Evolutionary conservation across 2,113 vertebrate species (phyloP).

Genomic region (Dasyprocta punctata): DNA sequence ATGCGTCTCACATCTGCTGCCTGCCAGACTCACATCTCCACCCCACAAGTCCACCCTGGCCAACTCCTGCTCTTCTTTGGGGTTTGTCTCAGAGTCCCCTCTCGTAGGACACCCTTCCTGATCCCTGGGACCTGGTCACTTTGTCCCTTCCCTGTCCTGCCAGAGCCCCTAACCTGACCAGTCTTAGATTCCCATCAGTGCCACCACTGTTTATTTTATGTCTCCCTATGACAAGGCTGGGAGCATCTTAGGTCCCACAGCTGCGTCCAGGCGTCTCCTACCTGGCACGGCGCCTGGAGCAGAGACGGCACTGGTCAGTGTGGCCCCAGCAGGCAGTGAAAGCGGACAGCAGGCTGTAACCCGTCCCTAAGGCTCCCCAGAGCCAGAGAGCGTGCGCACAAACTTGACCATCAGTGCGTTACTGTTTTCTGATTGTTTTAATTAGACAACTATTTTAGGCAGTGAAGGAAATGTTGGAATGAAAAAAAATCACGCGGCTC

Average conservation of each 20-base stretch:
- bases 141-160: neutral
- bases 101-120: neutral
- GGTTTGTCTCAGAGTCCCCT: neutral
- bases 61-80: neutral
- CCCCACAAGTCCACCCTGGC: neutral
- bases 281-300: neutral
- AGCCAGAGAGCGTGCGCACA: neutral
- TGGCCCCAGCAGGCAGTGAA: neutral
- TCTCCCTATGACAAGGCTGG: neutral
- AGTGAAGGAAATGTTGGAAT: neutral
- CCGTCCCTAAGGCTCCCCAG: neutral
- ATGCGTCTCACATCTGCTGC: neutral
- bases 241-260: neutral
- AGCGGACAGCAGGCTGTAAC: neutral
- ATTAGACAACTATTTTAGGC: conserved; percentile 14
- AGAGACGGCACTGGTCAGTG: neutral
- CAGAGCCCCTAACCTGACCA: neutral
- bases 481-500: neutral
- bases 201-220: neutral
- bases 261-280: neutral
- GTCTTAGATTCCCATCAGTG: neutral
- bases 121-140: neutral
- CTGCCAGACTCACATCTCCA: neutral
- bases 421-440: neutral
- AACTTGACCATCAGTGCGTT: neutral